Evolutionary conservation across 2,113 vertebrate species (phyloP).

Genomic region (Lophotis ruficrista): DNA sequence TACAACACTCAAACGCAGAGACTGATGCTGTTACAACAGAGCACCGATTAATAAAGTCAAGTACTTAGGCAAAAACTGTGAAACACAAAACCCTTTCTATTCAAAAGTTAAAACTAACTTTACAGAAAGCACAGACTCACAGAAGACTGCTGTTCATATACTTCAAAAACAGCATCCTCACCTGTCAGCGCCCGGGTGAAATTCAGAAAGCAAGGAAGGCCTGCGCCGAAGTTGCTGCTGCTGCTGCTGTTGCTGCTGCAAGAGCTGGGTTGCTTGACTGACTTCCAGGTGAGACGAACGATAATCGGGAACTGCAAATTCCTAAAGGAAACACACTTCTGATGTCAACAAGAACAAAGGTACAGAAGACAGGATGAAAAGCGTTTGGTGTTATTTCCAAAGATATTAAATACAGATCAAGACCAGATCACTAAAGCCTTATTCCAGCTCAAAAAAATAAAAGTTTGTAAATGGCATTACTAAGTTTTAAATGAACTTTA

Average conservation of each 20-base stretch:
- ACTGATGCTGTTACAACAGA: background rate
- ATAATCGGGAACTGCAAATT: slow-evolving; percentile 92
- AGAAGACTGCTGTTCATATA: background rate
- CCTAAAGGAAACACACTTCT: slow-evolving; percentile 74
- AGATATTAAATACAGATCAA: background rate
- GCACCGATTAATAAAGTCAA: background rate
- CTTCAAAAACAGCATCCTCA: slow-evolving; percentile 45
- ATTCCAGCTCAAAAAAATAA: background rate
- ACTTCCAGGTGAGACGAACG: slow-evolving; percentile 89
- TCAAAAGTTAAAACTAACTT: background rate
- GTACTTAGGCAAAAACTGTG: background rate
- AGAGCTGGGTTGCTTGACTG: slow-evolving; percentile 77
- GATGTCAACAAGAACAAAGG: background rate
- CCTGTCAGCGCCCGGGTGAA: slow-evolving; percentile 95
- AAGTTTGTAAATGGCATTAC: background rate
- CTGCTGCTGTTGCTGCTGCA: slow-evolving; percentile 85
- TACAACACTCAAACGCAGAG: background rate
- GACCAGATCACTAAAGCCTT: background rate
- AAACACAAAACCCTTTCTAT: background rate
- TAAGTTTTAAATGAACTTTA: background rate
- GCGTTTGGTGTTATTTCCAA: fast-evolving
- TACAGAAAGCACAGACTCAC: background rate
- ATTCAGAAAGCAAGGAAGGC: slow-evolving; percentile 94
- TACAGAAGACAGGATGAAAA: background rate
- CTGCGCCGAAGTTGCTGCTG: slow-evolving; percentile 86